Evolutionary conservation across 2,797 vertebrate species (phyloP).

Genomic region (Microhierax caerulescens): DNA sequence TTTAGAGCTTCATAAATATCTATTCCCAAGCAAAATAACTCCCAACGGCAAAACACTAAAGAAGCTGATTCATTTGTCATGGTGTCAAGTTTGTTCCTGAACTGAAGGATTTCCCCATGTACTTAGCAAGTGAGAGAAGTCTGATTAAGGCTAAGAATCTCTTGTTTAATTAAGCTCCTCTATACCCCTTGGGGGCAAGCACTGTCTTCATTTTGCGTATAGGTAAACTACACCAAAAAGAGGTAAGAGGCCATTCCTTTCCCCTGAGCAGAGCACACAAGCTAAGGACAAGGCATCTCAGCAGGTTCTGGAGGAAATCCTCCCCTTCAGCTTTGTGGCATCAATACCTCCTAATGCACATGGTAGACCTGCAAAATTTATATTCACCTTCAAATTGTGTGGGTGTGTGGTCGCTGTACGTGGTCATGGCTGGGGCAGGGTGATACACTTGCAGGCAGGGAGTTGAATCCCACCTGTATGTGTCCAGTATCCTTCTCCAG

Average conservation of each 20-base stretch:
- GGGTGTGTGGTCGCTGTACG: fast-evolving
- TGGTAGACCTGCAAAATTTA: neutral
- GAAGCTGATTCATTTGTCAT: neutral
- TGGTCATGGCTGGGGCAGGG: neutral
- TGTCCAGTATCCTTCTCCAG: neutral
- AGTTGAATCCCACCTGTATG: neutral
- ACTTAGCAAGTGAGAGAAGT: constrained; percentile 28
- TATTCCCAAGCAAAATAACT: constrained; percentile 12
- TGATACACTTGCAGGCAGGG: fast-evolving
- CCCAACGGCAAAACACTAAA: neutral
- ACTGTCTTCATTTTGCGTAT: constrained; percentile 18
- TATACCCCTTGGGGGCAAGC: neutral
- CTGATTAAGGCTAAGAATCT: constrained; percentile 39
- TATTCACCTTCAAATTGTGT: neutral
- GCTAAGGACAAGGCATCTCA: neutral
- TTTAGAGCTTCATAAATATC: neutral
- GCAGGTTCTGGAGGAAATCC: neutral
- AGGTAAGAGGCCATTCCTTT: neutral
- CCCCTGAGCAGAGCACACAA: neutral
- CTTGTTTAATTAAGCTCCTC: constrained; percentile 44
- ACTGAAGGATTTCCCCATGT: constrained; percentile 12
- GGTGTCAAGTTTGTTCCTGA: constrained; percentile 40
- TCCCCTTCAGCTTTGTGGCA: neutral
- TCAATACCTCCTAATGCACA: fast-evolving
- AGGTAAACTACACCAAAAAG: constrained; percentile 4